Base-by-base conservation (phyloP, 92 coral and sea anemone species). In the Actinernus sp. region DNA sequence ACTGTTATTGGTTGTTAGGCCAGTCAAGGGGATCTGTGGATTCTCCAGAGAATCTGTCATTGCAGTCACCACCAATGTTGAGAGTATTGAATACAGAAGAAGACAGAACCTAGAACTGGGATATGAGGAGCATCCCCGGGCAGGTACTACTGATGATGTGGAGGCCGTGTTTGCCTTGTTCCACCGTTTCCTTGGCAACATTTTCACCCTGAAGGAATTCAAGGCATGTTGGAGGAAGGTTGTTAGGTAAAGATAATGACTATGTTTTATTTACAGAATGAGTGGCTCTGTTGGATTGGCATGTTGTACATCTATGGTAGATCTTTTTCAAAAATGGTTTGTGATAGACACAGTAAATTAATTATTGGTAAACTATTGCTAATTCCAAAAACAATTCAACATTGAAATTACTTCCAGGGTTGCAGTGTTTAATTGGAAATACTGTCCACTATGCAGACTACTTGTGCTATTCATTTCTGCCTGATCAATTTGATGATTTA, bases 111-210 rank as follows among this genome's bases (percentile, higher is more conserved):
- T 1, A 0, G 34, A 17, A 4, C 22, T 57, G 38, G 91, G 91
- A 2, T 78, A 63, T 43, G 81, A 73, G 27, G 86, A 85, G 60
- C 91, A 85, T 46, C 91, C 86, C 1, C 34, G 71, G 6, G 87
- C 83, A 49, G 92, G 92, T 3, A 55, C 82, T 18, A 72, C 92
- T 2, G 82, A 85, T 72, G 79, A 85, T 65, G 87, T 79, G 8
- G 87, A 86, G 39, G 92, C 69, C 2, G 53, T 86, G 64, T 68
- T 86, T 36, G 63, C 87, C 0, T 33, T 79, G 49, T 11, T 86
- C 27, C 83, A 85, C 43, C 38, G 79, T 22, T 63, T 55, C 41
- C 67, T 85, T 3, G 78, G 91, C 6, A 67, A 65, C 11, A 60
- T 65, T 23, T 85, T 71, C 32, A 85, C 87, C 3, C 28, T 85